Evolutionary conservation across 1,140 invertebrate species (phyloP).

Genomic region (Caenorhabditis brenneri): DNA sequence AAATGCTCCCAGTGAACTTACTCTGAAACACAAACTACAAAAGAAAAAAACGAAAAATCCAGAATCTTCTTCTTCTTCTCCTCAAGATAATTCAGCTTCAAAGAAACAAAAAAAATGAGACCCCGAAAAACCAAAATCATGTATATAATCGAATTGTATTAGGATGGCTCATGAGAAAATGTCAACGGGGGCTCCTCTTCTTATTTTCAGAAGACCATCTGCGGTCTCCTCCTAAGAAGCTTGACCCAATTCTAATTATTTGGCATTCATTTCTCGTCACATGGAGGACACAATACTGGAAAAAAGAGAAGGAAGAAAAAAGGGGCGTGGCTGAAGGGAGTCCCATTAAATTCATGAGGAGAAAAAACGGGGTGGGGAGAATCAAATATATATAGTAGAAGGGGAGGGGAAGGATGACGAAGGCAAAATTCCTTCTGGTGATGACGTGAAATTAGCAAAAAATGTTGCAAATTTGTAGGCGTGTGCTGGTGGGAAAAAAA

Average conservation of each 20-base stretch:
- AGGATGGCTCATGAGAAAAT: conserved; percentile 36
- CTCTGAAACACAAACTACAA: not conserved
- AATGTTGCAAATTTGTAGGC: conserved; percentile 35
- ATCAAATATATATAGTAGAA: conserved; percentile 16
- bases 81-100: not conserved
- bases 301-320: not conserved
- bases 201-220: not conserved
- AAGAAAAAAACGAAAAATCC: not conserved
- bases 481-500: not conserved
- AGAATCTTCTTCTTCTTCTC: not conserved
- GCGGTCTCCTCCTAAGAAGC: not conserved
- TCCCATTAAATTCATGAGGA: not conserved
- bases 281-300: too few relatives aligned
- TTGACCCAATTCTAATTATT: too few relatives aligned
- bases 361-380: not conserved
- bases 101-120: not conserved
- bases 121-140: not conserved
- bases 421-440: not conserved
- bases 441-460: not conserved
- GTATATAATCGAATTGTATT: too few relatives aligned
- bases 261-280: not conserved
- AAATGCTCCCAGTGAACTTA: not conserved
- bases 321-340: not conserved
- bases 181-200: not conserved
- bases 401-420: not conserved